phyloP scores from a whole-genome alignment of 1,140 invertebrate genomes.

The Drosophila athabasca region DNA sequence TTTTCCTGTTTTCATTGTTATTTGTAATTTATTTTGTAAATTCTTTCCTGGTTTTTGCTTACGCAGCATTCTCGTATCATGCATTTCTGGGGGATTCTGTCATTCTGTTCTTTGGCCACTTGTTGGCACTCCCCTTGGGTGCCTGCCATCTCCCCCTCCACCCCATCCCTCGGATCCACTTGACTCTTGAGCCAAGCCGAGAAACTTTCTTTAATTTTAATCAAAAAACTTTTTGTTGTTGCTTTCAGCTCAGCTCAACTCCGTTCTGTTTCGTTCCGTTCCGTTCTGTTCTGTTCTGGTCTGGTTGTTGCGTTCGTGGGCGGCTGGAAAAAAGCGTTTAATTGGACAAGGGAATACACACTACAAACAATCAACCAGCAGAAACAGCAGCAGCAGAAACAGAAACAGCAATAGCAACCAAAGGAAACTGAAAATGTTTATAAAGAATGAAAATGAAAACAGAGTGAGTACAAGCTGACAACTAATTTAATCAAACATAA shows the following conservation, averaged over 20 bases:
- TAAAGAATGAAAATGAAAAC: conserved; percentile 49
- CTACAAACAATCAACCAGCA: conserved; percentile 29
- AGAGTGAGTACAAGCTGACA: conserved; percentile 46
- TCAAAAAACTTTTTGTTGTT: conserved; percentile 69
- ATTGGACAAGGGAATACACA: conserved; percentile 77
- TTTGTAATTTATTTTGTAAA: conserved; percentile 53
- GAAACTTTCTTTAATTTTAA: conserved; percentile 77
- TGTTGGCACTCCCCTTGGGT: conserved; percentile 48
- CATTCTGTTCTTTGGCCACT: conserved; percentile 61
- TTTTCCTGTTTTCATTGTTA: conserved; percentile 47
- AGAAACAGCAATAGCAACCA: conserved; percentile 7
- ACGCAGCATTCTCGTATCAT: conserved; percentile 50
- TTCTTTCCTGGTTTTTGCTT: conserved; percentile 44
- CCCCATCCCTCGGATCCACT: conserved; percentile 17
- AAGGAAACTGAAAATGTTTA: conserved; percentile 24
- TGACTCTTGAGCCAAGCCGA: conserved; percentile 48
- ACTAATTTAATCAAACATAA: conserved; percentile 48
- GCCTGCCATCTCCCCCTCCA: not conserved
- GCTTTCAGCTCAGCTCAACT: not conserved
- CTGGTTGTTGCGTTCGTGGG: conserved; percentile 27
- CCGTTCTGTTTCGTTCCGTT: not conserved
- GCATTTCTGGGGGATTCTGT: conserved; percentile 36
- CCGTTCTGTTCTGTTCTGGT: not conserved
- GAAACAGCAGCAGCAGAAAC: not conserved
- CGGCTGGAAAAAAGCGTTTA: conserved; percentile 68